These are phyloP conservation scores for Ciconia stormi DNA, from an alignment of 2,113 vertebrate species.

Conservation along the genomic window DNA sequence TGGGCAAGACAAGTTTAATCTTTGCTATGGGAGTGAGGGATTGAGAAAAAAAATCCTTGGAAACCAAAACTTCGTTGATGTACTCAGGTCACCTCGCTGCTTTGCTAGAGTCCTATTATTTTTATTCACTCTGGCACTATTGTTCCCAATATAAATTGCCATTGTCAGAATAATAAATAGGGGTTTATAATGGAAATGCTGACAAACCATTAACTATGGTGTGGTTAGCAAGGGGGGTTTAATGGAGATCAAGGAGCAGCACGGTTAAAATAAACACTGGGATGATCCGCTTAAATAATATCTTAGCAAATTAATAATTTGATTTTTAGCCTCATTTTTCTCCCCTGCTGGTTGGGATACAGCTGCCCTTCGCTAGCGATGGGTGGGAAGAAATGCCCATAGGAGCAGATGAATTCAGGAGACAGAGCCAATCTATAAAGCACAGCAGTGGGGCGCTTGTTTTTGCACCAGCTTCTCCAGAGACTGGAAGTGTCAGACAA, in stretches of 20 bases:
- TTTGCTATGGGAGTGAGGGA: conserved; percentile 30
- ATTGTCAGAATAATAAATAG: conserved; percentile 68
- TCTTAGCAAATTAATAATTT: background rate
- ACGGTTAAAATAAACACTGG: background rate
- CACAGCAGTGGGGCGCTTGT: background rate
- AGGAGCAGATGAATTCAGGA: background rate
- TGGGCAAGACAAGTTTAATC: conserved; percentile 8
- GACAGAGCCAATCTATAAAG: background rate
- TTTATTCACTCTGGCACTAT: conserved; percentile 62
- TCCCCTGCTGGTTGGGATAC: background rate
- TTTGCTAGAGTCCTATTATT: conserved; percentile 26
- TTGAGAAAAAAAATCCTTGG: background rate
- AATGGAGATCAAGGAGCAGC: background rate
- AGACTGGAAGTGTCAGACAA: conserved; percentile 32
- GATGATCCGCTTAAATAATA: background rate
- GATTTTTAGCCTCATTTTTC: background rate
- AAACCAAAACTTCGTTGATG: conserved; percentile 16
- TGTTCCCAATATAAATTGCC: conserved; percentile 69
- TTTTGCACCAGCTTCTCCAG: conserved; percentile 7
- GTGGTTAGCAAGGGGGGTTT: background rate
- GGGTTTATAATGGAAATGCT: conserved; percentile 56
- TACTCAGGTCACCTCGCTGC: conserved; percentile 45
- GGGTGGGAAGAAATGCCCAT: background rate
- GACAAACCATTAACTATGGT: conserved; percentile 50
- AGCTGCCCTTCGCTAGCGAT: background rate